A percentile compares a stretch with the other conserved stretches of the same genome.
These are phyloP conservation scores for Aphodius sticticus DNA, from an alignment of 2,888 invertebrate genomes.

Conservation along the genomic window DNA sequence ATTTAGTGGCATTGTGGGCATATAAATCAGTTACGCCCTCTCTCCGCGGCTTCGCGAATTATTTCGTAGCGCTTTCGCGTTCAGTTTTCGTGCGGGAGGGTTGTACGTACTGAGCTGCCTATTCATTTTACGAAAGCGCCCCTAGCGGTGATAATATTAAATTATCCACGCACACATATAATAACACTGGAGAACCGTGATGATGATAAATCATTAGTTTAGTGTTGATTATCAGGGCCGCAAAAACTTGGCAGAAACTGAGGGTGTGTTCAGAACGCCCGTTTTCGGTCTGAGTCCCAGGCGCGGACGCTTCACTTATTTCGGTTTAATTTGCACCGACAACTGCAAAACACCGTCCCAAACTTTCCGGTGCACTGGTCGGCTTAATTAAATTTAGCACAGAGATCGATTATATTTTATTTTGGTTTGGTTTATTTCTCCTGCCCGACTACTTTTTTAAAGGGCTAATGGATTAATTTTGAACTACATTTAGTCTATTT, in stretches of 20 bases:
- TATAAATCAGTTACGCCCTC: not conserved
- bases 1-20: conserved; percentile 4
- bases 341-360: not conserved
- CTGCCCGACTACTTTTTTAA: no score
- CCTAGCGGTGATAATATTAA: conserved; percentile 4
- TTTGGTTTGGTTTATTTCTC: not conserved
- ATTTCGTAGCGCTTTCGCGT: not conserved
- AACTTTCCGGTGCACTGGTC: not conserved
- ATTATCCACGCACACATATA: not conserved
- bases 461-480: no score
- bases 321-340: conserved; percentile 4
- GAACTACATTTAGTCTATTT: no score
- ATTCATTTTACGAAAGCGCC: not conserved
- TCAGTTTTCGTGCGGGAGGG: not conserved
- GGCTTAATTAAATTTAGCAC: not conserved
- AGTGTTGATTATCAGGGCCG: not conserved
- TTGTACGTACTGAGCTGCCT: not conserved
- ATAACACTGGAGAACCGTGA: not conserved
- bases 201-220: not conserved
- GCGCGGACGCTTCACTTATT: not conserved
- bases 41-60: not conserved
- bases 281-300: not conserved
- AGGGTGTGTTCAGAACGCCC: not conserved
- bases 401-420: not conserved
- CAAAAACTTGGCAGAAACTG: not conserved